Evolutionary conservation across 1,140 invertebrate genomes (phyloP).

Genomic region (Cataglyphis hispanica): DNA sequence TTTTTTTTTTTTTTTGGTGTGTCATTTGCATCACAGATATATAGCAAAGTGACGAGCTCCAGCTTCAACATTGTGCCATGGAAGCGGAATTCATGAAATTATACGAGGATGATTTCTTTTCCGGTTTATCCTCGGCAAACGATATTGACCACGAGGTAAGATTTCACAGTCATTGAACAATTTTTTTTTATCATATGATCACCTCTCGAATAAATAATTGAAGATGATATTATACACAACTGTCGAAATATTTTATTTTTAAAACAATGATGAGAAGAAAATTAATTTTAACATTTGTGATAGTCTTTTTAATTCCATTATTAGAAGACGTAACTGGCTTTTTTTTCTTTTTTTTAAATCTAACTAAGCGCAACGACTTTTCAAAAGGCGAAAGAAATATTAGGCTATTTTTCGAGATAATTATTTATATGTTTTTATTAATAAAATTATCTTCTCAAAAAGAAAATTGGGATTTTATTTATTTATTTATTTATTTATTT

Average conservation of each 20-base stretch:
- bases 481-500: no score
- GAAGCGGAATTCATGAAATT: not conserved
- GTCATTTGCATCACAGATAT: conserved; percentile 68
- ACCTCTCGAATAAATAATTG: no score
- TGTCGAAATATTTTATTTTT: no score
- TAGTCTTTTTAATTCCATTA: not conserved
- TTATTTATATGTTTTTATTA: not conserved
- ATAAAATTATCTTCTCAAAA: not conserved
- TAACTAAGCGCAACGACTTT: not conserved
- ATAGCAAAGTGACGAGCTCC: not conserved
- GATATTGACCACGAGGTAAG: not conserved
- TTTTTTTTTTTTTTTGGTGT: conserved; percentile 32
- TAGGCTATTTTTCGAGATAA: not conserved
- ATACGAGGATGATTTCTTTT: not conserved
- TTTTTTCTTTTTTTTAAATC: not conserved
- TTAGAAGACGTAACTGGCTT: not conserved
- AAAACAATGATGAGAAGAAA: not conserved
- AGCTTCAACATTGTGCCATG: not conserved
- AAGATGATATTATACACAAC: no score
- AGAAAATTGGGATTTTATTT: no score
- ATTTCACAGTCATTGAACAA: not conserved
- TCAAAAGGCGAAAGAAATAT: not conserved
- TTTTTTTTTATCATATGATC: not conserved
- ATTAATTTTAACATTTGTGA: not conserved
- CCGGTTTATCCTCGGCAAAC: not conserved